Percentiles rank a stretch among this genome's conserved stretches.
phyloP scores from a whole-genome alignment of 2,113 vertebrate genomes.

The Malurus cyaneus region DNA sequence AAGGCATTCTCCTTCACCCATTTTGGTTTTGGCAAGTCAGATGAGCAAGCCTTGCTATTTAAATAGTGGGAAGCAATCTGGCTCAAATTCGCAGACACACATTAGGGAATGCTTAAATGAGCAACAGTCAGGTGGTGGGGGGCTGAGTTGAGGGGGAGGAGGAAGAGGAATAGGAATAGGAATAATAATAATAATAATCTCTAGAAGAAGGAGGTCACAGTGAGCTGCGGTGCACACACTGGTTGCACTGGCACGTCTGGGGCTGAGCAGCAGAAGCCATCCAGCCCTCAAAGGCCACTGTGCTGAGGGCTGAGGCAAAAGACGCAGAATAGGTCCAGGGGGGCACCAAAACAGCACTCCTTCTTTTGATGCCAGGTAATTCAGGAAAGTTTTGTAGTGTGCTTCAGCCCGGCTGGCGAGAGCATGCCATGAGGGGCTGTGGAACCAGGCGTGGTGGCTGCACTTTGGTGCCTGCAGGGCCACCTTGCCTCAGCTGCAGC shows the following conservation, averaged over 20 bases:
- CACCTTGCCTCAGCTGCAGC: neutral
- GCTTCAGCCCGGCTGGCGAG: neutral
- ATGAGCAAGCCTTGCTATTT: neutral
- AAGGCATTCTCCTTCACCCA: neutral
- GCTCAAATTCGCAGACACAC: neutral
- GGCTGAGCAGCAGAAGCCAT: neutral
- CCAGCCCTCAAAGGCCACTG: neutral
- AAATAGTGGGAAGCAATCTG: neutral
- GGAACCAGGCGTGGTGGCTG: accelerated
- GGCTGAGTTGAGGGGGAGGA: neutral
- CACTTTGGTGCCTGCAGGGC: neutral
- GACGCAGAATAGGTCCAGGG: neutral
- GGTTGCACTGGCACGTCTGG: neutral
- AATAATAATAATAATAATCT: neutral
- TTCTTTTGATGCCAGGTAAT: neutral
- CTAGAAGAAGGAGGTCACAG: neutral
- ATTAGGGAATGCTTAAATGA: neutral
- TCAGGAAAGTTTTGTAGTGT: neutral
- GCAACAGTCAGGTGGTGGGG: neutral
- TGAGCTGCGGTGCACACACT: neutral
- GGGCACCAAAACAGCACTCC: neutral
- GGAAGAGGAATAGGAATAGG: neutral
- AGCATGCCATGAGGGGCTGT: neutral
- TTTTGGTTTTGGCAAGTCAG: neutral
- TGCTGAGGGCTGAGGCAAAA: neutral